Percentiles rank a stretch among this genome's conserved stretches.
Evolutionary conservation across 1,140 invertebrate genomes (phyloP).

Genomic region (Sminthurides bifidus): DNA sequence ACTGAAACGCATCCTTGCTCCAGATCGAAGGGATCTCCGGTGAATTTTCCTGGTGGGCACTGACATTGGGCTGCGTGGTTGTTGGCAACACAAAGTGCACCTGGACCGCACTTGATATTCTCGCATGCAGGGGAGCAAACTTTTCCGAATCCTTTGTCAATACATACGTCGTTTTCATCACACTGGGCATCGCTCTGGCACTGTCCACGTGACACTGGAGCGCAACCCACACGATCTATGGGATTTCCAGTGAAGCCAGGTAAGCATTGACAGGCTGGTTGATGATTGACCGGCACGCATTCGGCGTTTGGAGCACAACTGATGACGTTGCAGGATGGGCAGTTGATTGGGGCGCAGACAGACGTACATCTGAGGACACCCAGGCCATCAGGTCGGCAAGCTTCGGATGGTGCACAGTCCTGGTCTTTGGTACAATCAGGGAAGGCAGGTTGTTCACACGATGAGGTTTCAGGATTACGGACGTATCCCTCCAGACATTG

Average conservation of each 20-base stretch:
- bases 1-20: constrained; percentile 60
- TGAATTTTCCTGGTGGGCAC: constrained; percentile 68
- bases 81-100: constrained; percentile 69
- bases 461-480: constrained; percentile 66
- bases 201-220: constrained; percentile 52
- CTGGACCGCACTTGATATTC: constrained; percentile 61
- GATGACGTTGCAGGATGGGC: constrained; percentile 51
- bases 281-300: constrained; percentile 47
- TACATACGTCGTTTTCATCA: constrained; percentile 62
- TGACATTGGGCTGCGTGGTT: constrained; percentile 79
- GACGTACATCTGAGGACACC: constrained; percentile 68
- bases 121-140: constrained; percentile 64
- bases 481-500: constrained; percentile 60
- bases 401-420: constrained; percentile 55
- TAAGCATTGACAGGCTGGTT: constrained; percentile 31
- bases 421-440: constrained; percentile 60
- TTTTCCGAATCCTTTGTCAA: constrained; percentile 37
- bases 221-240: constrained; percentile 73
- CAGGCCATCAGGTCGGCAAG: constrained; percentile 66
- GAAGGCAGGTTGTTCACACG: constrained; percentile 69
- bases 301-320: constrained; percentile 70
- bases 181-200: constrained; percentile 70
- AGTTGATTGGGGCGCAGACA: constrained; percentile 36
- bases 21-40: constrained; percentile 67
- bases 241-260: constrained; percentile 64